Base-by-base conservation (phyloP, 2,888 invertebrate genomes). In the Noctuana brunneofusca region DNA sequence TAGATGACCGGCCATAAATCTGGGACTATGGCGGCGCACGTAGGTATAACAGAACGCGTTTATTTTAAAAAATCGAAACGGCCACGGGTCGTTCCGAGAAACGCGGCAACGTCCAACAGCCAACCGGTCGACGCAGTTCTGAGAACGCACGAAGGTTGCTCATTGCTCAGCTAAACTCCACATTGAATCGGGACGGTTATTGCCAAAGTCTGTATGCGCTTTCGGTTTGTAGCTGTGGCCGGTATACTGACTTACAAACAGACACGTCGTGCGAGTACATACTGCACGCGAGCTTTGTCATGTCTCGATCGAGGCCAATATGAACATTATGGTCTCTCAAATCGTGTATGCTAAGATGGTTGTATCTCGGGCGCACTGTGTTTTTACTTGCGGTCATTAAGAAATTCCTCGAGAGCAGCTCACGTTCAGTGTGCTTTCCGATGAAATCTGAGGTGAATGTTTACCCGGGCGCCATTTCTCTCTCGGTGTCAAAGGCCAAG, bases 21-120 rank as follows among this genome's bases (percentile, higher is more conserved):
- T 71, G 76, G 69, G 72, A 69, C 75, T 67, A 77, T 76, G 69
- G 73, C 72, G 75, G 71, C 70, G 24, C 49, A 71, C 68, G 71
- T 74, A 71, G 69, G 76, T 79, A 73, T 83, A 87, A 86, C 82
- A 83, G 85, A 62, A 62, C 81, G 83, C 72, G 73, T 84, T 87
- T 87, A 86, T 87, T 86, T 88, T 81, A 84, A 87, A 70, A 87
- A 87, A 87, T 86, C 79, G 82, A 86, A 86, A 79, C 81, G 76
- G 75, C 79, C 70, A 71, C 75, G 75, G 79, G 75, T 79, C 72
- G 74, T 86, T 86, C 86, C 74, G 73, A 80, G 86, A 87, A 87
- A 69, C 75, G 69, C 75, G 68, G 69, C 72, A 71, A 64, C 75
- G 67, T 64, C 72, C 75, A 74, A 74, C 75, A 64, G 46, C 73